These are phyloP conservation scores for Furcifer pardalis DNA, from an alignment of 2,797 vertebrate genomes.

Conservation along the genomic window DNA sequence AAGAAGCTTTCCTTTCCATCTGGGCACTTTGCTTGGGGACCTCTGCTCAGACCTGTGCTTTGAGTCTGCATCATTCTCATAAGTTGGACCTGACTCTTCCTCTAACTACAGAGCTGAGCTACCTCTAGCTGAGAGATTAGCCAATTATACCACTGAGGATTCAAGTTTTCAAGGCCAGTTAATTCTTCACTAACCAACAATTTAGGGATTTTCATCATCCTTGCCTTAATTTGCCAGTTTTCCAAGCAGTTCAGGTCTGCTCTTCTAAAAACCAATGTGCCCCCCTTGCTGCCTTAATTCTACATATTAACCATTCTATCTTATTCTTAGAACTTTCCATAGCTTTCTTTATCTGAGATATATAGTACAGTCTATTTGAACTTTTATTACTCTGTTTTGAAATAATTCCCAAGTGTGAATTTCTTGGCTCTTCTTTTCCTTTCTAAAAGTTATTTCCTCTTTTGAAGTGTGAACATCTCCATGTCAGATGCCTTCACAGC, in stretches of 20 bases:
- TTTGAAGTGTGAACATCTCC: neutral
- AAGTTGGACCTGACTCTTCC: too few species aligned
- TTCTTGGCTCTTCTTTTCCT: neutral
- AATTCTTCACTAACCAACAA: too few species aligned
- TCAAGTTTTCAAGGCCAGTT: too few species aligned
- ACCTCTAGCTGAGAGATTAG: too few species aligned
- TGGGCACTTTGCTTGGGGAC: too few species aligned
- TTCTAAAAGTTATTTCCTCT: neutral
- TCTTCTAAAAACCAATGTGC: neutral
- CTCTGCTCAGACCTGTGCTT: too few species aligned
- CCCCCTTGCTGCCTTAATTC: neutral
- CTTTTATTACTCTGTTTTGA: neutral
- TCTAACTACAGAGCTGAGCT: too few species aligned
- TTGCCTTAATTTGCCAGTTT: too few species aligned
- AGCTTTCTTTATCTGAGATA: neutral
- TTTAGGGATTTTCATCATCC: too few species aligned
- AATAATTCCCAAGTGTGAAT: neutral
- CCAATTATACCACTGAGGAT: too few species aligned
- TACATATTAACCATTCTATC: neutral
- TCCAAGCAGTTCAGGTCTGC: neutral
- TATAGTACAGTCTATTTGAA: neutral
- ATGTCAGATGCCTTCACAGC: neutral
- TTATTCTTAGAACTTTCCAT: neutral
- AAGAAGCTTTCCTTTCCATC: too few species aligned
- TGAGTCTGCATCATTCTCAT: too few species aligned